A percentile compares a stretch with the other conserved stretches of the same genome.
These are phyloP conservation scores for Therioaphis trifolii DNA, from an alignment of 2,888 invertebrate species.

Conservation along the genomic window DNA sequence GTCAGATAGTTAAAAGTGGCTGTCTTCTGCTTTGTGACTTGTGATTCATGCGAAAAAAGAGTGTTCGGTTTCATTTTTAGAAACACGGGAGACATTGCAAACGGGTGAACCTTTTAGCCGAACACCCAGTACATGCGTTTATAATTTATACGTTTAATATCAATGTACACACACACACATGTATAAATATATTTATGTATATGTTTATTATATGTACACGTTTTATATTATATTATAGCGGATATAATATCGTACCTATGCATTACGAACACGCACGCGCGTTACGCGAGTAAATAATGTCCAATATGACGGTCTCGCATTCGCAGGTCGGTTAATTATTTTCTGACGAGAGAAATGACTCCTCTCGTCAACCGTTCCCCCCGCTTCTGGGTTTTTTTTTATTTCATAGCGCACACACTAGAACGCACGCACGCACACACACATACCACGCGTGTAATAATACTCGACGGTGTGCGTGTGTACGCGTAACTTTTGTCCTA, in stretches of 20 bases:
- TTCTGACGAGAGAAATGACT: conserved; percentile 32
- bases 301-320: not conserved
- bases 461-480: not conserved
- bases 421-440: not conserved
- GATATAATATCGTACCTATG: no score
- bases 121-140: not conserved
- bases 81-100: no score
- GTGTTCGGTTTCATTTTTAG: no score
- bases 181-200: no score
- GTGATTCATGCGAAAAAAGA: no score
- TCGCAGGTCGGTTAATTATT: conserved; percentile 37
- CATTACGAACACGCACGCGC: no score
- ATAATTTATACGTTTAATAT: not conserved
- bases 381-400: not conserved
- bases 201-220: no score
- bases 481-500: not conserved
- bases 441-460: not conserved
- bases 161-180: not conserved
- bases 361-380: not conserved
- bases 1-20: no score
- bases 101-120: no score
- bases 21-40: no score
- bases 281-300: not conserved
- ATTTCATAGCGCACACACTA: conserved; percentile 18
- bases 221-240: no score